phyloP scores from a whole-genome alignment of 2,797 vertebrate species.

The Cephalopachus bancanus region DNA sequence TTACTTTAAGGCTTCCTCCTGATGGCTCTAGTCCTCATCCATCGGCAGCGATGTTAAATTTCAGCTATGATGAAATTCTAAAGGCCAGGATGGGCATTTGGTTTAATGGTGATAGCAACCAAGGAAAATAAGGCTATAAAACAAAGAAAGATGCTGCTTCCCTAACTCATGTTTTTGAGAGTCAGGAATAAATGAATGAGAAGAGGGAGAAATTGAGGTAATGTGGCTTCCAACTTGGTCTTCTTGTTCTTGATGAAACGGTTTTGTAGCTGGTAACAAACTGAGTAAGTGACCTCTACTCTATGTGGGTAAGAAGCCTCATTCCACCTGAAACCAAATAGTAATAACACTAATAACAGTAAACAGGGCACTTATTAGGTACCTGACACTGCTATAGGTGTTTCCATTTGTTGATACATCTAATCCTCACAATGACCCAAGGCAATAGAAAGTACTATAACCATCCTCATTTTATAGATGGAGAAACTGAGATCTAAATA shows the following conservation, averaged over 20 bases:
- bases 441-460: neutral
- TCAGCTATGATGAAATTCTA: neutral
- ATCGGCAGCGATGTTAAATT: neutral
- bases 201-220: no score
- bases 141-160: neutral
- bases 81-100: neutral
- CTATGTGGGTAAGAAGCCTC: neutral
- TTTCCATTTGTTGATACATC: neutral
- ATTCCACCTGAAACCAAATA: neutral
- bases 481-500: neutral
- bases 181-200: neutral
- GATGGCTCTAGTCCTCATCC: neutral
- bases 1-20: neutral
- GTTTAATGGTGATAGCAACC: conserved; percentile 38
- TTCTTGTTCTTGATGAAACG: neutral
- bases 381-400: neutral
- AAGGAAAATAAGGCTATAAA: conserved; percentile 43
- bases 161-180: neutral
- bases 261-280: neutral
- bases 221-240: rapidly evolving
- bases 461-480: rapidly evolving
- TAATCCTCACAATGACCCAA: neutral
- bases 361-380: rapidly evolving
- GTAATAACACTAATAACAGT: neutral
- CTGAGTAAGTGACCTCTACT: rapidly evolving